These are phyloP conservation scores for Magallana nippona DNA, from an alignment of 2,888 invertebrate genomes.

Conservation along the genomic window DNA sequence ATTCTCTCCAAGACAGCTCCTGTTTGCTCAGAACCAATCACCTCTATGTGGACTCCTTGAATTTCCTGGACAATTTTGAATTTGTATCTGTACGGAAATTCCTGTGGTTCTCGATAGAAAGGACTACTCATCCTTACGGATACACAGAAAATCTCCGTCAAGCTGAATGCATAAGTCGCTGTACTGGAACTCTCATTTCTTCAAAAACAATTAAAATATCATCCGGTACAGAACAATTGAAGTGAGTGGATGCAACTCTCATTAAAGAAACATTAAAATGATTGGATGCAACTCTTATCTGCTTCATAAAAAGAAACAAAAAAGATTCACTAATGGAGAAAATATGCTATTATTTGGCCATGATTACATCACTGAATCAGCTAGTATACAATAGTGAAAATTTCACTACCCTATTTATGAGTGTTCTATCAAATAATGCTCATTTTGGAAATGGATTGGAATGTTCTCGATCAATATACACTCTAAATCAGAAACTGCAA, in stretches of 20 bases:
- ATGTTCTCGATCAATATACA: too few species aligned
- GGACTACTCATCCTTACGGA: conserved; percentile 65
- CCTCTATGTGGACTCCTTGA: conserved; percentile 53
- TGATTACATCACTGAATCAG: too few species aligned
- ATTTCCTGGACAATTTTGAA: conserved; percentile 71
- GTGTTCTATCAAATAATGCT: too few species aligned
- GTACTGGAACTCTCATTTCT: conserved; percentile 63
- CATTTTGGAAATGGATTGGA: too few species aligned
- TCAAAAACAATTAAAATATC: conserved; percentile 37
- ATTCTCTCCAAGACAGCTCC: conserved; percentile 35
- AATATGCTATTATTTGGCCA: too few species aligned
- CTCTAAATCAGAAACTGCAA: too few species aligned
- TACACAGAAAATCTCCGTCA: conserved; percentile 64
- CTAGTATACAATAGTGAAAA: too few species aligned
- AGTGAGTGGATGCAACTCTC: background rate
- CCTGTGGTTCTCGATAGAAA: conserved; percentile 64
- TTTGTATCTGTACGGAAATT: conserved; percentile 56
- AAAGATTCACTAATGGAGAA: too few species aligned
- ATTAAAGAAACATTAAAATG: background rate
- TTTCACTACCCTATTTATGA: too few species aligned
- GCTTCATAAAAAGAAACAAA: too few species aligned
- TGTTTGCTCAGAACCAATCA: conserved; percentile 36
- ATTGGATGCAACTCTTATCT: too few species aligned
- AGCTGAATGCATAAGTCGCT: conserved; percentile 62
- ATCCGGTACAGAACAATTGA: background rate